Evolutionary conservation across 2,888 invertebrate genomes (phyloP).

Genomic region (Tetheella fluctuosa): DNA sequence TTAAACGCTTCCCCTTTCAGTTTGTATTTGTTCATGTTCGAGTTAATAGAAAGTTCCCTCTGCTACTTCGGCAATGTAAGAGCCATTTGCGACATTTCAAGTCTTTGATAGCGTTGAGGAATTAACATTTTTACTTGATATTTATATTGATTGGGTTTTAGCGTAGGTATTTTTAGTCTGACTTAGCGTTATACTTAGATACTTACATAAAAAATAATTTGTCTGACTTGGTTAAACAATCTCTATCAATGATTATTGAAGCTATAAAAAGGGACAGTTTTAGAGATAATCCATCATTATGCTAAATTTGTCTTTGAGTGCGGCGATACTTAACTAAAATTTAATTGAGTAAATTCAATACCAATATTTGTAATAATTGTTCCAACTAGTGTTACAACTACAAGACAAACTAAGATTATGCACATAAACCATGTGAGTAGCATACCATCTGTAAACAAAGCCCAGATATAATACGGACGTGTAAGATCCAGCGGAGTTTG

Average conservation of each 20-base stretch:
- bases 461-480: slow-evolving; percentile 60
- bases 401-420: slow-evolving; percentile 2
- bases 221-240: too few relatives aligned
- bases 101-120: neutral
- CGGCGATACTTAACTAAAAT: too few relatives aligned
- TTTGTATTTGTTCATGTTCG: slow-evolving; percentile 24
- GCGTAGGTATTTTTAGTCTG: too few relatives aligned
- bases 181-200: too few relatives aligned
- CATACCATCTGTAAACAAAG: slow-evolving; percentile 41
- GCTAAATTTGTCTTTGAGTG: too few relatives aligned
- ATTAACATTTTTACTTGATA: neutral
- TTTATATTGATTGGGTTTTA: neutral
- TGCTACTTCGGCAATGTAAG: slow-evolving; percentile 7
- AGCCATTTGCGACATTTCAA: slow-evolving; percentile 5
- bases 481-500: slow-evolving; percentile 34
- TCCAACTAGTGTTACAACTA: too few relatives aligned
- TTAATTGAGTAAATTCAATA: too few relatives aligned
- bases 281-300: too few relatives aligned
- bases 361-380: too few relatives aligned
- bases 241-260: too few relatives aligned
- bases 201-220: too few relatives aligned
- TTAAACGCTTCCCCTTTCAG: slow-evolving; percentile 52
- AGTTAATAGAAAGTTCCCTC: slow-evolving; percentile 13
- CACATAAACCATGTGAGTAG: slow-evolving; percentile 12
- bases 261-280: too few relatives aligned